Percentiles rank a stretch among this genome's conserved stretches.
These are phyloP conservation scores for Orchesellides sinensis DNA, from an alignment of 2,888 invertebrate genomes.

Conservation along the genomic window DNA sequence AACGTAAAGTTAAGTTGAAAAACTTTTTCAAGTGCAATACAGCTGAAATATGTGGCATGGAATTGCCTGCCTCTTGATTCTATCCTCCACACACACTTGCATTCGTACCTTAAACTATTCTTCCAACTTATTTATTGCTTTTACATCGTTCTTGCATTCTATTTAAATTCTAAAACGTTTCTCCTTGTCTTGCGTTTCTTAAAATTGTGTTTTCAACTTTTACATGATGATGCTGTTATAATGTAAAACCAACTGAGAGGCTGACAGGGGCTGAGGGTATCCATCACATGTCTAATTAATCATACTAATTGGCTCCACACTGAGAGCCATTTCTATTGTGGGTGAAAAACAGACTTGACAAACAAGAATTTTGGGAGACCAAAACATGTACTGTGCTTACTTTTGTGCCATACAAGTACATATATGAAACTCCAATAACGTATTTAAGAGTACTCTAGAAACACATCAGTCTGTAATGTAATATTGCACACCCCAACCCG, in stretches of 20 bases:
- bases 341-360: slow-evolving; percentile 28
- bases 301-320: slow-evolving; percentile 74
- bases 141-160: slow-evolving; percentile 14
- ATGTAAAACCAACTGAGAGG: slow-evolving; percentile 25
- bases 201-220: slow-evolving; percentile 19
- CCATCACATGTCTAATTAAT: slow-evolving; percentile 75
- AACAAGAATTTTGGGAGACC: slow-evolving; percentile 19
- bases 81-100: neutral
- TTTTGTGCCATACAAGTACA: no score
- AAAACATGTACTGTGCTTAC: no score
- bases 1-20: slow-evolving; percentile 33
- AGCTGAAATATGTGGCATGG: neutral
- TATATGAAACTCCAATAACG: no score
- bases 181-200: slow-evolving; percentile 34
- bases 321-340: slow-evolving; percentile 54
- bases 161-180: slow-evolving; percentile 46
- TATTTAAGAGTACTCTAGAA: no score
- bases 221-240: neutral
- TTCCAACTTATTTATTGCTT: slow-evolving; percentile 52
- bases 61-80: slow-evolving; percentile 14
- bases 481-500: no score
- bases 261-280: slow-evolving; percentile 62
- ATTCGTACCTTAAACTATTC: slow-evolving; percentile 45
- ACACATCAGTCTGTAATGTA: no score
- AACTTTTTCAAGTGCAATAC: slow-evolving; percentile 37